phyloP scores from a whole-genome alignment of 1,140 invertebrate genomes.

The Habropoda laboriosa region DNA sequence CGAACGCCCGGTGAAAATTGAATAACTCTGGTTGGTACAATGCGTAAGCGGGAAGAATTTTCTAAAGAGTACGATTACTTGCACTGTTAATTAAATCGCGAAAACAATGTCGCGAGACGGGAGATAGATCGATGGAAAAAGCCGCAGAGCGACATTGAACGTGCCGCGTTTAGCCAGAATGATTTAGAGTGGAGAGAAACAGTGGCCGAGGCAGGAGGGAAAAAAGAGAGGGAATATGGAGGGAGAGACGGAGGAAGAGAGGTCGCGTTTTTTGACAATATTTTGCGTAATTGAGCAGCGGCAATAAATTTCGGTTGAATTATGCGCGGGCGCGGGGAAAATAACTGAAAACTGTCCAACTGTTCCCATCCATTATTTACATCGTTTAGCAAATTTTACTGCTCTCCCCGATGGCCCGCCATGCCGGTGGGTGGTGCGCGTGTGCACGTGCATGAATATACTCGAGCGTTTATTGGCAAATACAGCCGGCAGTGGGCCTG shows the following conservation, averaged over 20 bases:
- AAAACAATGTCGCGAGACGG: neutral
- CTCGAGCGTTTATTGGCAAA: slow-evolving; percentile 62
- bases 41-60: too few relatives aligned
- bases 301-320: slow-evolving; percentile 77
- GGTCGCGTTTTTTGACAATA: slow-evolving; percentile 76
- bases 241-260: neutral
- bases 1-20: too few relatives aligned
- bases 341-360: slow-evolving; percentile 79
- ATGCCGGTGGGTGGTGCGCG: slow-evolving; percentile 23
- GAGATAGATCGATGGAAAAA: neutral
- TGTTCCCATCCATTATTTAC: slow-evolving; percentile 78
- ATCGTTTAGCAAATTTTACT: slow-evolving; percentile 79
- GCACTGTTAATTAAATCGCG: neutral
- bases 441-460: slow-evolving; percentile 49
- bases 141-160: slow-evolving; percentile 19
- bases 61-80: too few relatives aligned
- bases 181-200: slow-evolving; percentile 2
- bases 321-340: slow-evolving; percentile 71
- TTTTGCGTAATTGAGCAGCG: slow-evolving; percentile 78
- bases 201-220: neutral
- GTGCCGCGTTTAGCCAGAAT: neutral
- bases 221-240: neutral
- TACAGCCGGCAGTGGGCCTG: too few relatives aligned
- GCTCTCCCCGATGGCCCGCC: slow-evolving; percentile 59
- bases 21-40: too few relatives aligned